phyloP scores from a whole-genome alignment of 2,113 vertebrate genomes.

The Ascaphus truei region DNA sequence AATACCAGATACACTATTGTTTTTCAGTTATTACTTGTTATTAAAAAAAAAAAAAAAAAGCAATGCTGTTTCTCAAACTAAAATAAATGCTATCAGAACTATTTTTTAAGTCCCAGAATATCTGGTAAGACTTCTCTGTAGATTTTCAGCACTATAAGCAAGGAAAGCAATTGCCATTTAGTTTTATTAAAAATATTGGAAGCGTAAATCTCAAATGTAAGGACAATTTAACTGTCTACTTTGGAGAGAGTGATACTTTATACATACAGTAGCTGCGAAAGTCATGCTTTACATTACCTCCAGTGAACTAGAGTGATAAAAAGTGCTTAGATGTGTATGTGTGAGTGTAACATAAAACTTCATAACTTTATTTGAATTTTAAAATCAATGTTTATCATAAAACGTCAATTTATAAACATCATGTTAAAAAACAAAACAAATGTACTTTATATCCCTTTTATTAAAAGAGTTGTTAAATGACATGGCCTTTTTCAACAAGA shows the following conservation, averaged over 20 bases:
- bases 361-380: background rate
- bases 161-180: background rate
- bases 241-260: background rate
- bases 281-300: background rate
- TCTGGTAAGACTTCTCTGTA: no score
- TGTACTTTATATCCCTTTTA: no score
- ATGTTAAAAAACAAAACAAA: no score
- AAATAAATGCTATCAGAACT: background rate
- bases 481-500: no score
- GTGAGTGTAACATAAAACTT: background rate
- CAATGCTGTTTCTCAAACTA: background rate
- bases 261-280: background rate
- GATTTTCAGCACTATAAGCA: background rate
- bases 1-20: background rate
- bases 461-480: no score
- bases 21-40: background rate
- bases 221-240: background rate
- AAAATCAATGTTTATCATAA: background rate
- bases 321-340: background rate
- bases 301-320: background rate
- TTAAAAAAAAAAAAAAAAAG: background rate
- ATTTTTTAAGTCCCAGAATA: no score
- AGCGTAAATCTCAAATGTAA: background rate
- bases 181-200: constrained; percentile 16
- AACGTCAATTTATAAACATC: background rate